Conservation (phyloP, 30 jellyfish, hydroid and myxozoan species). For the Hydractinia symbiolongicarpus region DNA sequence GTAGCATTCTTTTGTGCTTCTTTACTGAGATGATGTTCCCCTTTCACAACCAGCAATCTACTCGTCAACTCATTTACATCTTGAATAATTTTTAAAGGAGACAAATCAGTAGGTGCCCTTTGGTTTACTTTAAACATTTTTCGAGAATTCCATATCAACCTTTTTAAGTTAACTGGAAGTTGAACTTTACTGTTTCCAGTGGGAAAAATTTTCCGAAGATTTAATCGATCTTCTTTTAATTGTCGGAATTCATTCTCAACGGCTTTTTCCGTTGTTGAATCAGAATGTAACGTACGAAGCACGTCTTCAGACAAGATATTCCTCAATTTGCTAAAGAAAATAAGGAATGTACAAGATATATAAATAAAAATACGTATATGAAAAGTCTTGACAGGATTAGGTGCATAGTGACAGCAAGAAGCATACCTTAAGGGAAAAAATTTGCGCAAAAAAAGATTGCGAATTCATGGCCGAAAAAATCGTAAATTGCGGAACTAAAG, state of each 20-base stretch:
- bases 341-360: no score
- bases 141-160: slow-evolving; percentile 96
- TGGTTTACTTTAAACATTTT: slow-evolving; percentile 75
- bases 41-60: slow-evolving; percentile 74
- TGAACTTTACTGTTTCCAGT: slow-evolving; percentile 92
- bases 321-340: slow-evolving; percentile 27
- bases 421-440: no score
- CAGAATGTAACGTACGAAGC: slow-evolving; percentile 50
- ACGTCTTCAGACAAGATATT: slow-evolving; percentile 80
- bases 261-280: slow-evolving; percentile 50
- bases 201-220: slow-evolving; percentile 79
- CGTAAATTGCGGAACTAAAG: no score
- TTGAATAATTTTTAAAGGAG: slow-evolving; percentile 70
- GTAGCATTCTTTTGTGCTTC: slow-evolving; percentile 97
- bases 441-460: no score
- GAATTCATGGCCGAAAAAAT: no score
- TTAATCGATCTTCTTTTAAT: slow-evolving; percentile 73
- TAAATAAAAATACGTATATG: no score
- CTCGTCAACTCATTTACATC: slow-evolving; percentile 63
- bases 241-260: slow-evolving; percentile 84
- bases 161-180: slow-evolving; percentile 76
- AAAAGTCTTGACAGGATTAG: no score
- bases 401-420: no score
- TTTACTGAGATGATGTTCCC: slow-evolving; percentile 86
- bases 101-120: slow-evolving; percentile 71